Evolutionary conservation across 2,797 vertebrate genomes (phyloP).

Genomic region (Phataginus tetradactyla): DNA sequence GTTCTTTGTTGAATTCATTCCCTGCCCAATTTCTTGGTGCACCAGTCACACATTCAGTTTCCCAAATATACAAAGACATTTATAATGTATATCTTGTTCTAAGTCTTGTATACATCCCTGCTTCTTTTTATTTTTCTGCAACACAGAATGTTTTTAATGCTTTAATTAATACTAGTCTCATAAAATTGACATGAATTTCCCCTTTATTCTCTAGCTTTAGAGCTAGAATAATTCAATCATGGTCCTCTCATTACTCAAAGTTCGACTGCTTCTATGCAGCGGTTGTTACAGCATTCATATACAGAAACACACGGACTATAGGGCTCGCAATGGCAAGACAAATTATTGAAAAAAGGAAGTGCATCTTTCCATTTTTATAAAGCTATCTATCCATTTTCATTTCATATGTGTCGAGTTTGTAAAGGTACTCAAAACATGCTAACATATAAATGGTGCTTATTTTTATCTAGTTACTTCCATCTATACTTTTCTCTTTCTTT

Average conservation of each 20-base stretch:
- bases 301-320: not conserved
- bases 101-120: not conserved
- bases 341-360: not conserved
- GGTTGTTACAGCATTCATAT: not conserved
- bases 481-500: not conserved
- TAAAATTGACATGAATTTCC: not conserved
- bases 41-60: not conserved
- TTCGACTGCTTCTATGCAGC: not conserved
- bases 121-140: not conserved
- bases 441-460: not conserved
- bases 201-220: not conserved
- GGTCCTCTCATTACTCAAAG: not conserved
- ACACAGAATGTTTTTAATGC: not conserved
- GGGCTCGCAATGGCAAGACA: not conserved
- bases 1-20: not conserved
- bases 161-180: not conserved
- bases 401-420: not conserved
- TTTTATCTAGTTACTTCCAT: not conserved
- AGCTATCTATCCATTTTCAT: not conserved
- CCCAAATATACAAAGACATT: not conserved
- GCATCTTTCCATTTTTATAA: not conserved
- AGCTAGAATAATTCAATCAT: not conserved
- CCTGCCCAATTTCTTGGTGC: not conserved
- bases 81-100: not conserved
- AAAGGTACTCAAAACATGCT: not conserved